A percentile compares a stretch with the other conserved stretches of the same genome.
Evolutionary conservation across 1,140 invertebrate species (phyloP).

Genomic region (Tribolium castaneum): DNA sequence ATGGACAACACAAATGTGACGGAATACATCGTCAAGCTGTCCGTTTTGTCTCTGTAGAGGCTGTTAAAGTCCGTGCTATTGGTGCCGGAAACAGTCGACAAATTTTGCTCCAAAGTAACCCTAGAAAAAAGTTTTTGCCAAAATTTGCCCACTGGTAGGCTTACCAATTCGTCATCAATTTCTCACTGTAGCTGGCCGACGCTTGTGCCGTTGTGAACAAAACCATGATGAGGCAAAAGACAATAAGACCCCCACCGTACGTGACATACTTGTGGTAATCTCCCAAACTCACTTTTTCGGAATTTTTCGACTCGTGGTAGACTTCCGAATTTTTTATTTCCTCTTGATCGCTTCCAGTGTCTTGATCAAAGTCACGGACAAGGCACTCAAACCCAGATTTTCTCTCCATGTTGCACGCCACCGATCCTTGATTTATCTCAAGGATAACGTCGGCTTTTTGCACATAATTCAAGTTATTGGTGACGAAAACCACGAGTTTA

Average conservation of each 20-base stretch:
- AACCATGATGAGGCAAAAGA: constrained; percentile 23
- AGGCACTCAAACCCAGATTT: too few relatives aligned
- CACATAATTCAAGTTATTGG: constrained; percentile 87
- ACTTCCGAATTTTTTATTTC: constrained; percentile 72
- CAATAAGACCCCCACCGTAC: constrained; percentile 39
- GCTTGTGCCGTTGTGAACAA: constrained; percentile 26
- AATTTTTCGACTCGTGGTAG: constrained; percentile 22
- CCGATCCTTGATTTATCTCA: constrained; percentile 60
- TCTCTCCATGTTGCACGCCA: too few relatives aligned
- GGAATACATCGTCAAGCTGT: constrained; percentile 31
- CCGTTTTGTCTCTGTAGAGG: background rate
- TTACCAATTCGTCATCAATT: constrained; percentile 43
- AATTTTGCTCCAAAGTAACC: constrained; percentile 1
- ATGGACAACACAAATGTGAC: background rate
- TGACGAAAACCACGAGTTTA: constrained; percentile 80
- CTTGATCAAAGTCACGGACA: too few relatives aligned
- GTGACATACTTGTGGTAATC: constrained; percentile 34
- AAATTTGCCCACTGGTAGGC: background rate
- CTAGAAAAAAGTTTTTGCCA: background rate
- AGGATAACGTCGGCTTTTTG: constrained; percentile 79
- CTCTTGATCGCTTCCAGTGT: constrained; percentile 62
- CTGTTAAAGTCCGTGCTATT: background rate
- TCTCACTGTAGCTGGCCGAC: constrained; percentile 27
- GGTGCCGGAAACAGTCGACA: background rate
- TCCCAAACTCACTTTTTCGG: constrained; percentile 20